Evolutionary conservation across 2,888 invertebrate genomes (phyloP).

Genomic region (Mayetiola destructor): DNA sequence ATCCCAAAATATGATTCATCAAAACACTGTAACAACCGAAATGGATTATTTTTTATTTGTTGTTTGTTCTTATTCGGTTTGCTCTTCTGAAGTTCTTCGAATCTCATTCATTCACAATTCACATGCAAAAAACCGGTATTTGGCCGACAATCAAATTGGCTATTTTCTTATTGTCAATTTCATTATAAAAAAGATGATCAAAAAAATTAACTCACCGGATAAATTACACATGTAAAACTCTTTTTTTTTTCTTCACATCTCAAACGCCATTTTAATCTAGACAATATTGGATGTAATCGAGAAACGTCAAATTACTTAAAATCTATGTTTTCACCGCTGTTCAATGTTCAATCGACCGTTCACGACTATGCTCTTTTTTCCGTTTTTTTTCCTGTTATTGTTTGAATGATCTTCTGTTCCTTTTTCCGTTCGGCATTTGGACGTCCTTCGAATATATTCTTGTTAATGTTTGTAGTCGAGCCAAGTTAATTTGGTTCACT

Average conservation of each 20-base stretch:
- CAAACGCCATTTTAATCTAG: constrained; percentile 11
- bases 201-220: constrained; percentile 8
- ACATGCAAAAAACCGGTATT: not conserved
- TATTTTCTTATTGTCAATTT: not conserved
- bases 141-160: not conserved
- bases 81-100: too few species aligned
- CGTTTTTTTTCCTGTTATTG: not conserved
- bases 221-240: constrained; percentile 5
- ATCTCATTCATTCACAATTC: not conserved
- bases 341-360: not conserved
- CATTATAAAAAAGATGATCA: not conserved
- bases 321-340: not conserved
- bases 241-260: constrained; percentile 1
- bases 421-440: too few species aligned
- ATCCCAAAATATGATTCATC: too few species aligned
- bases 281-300: not conserved
- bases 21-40: too few species aligned
- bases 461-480: not conserved
- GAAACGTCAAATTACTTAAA: not conserved
- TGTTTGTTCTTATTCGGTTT: too few species aligned
- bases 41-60: too few species aligned
- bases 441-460: too few species aligned
- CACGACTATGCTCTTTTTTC: not conserved
- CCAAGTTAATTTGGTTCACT: not conserved
- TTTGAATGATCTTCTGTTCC: too few species aligned